A percentile compares a stretch with the other conserved stretches of the same genome.
phyloP scores from a whole-genome alignment of 1,140 invertebrate species.

The Bradysia coprophila region DNA sequence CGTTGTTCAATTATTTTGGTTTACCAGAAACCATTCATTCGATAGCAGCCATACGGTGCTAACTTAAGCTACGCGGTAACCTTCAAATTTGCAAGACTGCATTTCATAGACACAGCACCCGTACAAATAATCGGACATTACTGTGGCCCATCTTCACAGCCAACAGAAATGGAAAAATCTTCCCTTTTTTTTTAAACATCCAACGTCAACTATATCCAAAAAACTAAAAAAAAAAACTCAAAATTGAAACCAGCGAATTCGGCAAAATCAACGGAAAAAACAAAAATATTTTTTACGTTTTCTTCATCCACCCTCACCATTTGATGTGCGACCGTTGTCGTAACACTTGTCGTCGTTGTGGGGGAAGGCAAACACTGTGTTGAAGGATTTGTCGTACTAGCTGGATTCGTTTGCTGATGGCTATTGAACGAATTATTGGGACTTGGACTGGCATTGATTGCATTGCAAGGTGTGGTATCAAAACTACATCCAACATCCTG shows the following conservation, averaged over 20 bases:
- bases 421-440: neutral
- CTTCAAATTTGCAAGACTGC: no score
- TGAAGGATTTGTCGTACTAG: neutral
- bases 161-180: neutral
- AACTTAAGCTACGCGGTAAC: no score
- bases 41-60: no score
- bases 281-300: neutral
- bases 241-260: neutral
- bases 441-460: neutral
- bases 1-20: no score
- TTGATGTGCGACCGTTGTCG: neutral
- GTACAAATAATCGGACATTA: neutral
- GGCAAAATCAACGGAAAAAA: no score
- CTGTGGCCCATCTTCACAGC: neutral
- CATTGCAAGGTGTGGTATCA: constrained; percentile 1
- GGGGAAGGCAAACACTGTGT: neutral
- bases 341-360: neutral
- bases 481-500: constrained; percentile 28
- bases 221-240: neutral
- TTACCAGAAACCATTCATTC: no score
- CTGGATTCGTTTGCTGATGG: neutral
- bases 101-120: neutral
- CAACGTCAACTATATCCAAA: neutral
- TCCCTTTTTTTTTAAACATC: neutral
- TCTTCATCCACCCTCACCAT: neutral